Base-by-base conservation (phyloP, 1,140 invertebrate genomes). In the Drosophila bocki region DNA sequence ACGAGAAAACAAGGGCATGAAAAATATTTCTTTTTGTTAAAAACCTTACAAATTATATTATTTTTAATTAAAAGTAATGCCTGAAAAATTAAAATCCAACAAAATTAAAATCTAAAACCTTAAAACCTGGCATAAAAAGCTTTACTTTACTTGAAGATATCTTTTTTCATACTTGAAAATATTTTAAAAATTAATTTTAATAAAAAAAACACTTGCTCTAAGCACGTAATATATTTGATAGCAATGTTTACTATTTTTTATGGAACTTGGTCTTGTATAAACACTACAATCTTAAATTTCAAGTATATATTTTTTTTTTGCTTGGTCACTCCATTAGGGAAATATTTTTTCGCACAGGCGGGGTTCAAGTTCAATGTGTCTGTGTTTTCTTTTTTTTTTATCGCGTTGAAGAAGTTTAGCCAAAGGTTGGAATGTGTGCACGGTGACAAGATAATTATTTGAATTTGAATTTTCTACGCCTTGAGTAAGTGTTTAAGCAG, bases 321-420 rank as follows among this genome's bases (percentile, higher is more conserved):
- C 60, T 39, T 19, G 22, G 33, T 59, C 60, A 61, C 50, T 54
- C 22, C 9, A 26, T 19, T 26, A 54, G 32, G 45, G 45, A 54
- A 54, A 54, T 51, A 57, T 13, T 39, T 58, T 58, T 58, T 29
- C 6, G 50, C 59, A 37, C 48, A 54, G 35, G 33, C 35, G 13
- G 45, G 45, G 64, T 68, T 68, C 64, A 68, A 68, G 64, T 68
- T 63, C 64, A 48, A 33, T 48, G 59, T 13, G 13, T 47, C 7
- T 15, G 13, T 47, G 11, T 48, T 26, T 45, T 13, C 0, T 13
- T 7, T 29, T n/a, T 6, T 51, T 37, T 48, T 64, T 68, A 45
- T 45, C 12, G 44, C 33, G 3, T 47, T 41, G 60, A 32, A 39
- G 54, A 39, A 62, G 22, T 62, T 37, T 13, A 26, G 22, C 7